Conservation (phyloP, 1,140 invertebrate genomes). For the Anastatus disparis region DNA sequence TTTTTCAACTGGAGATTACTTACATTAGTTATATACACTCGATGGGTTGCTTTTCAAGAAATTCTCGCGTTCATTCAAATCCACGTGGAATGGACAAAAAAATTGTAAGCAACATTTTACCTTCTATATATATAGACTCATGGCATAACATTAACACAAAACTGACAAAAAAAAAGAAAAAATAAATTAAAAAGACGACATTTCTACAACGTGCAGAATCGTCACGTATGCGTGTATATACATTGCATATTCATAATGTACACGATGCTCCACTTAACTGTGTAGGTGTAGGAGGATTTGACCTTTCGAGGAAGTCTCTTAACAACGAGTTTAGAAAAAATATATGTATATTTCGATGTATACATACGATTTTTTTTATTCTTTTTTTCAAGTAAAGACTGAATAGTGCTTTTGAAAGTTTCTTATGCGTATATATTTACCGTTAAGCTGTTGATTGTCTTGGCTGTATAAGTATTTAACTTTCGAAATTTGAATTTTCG, state of each 20-base stretch:
- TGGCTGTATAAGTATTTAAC: no score
- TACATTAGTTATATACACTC: background rate
- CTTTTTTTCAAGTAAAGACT: background rate
- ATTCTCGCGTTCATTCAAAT: conserved; percentile 13
- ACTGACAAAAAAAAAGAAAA: background rate
- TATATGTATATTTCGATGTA: background rate
- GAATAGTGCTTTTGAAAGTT: conserved; percentile 29
- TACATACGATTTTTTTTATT: background rate
- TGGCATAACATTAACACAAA: conserved; percentile 21
- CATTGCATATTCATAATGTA: conserved; percentile 24
- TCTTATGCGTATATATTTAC: background rate
- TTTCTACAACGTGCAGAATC: background rate
- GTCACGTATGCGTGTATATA: background rate
- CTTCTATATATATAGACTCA: background rate
- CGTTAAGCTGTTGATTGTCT: background rate
- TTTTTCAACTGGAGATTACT: no score
- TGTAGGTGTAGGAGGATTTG: conserved; percentile 30
- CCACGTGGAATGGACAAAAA: conserved; percentile 3
- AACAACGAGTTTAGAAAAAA: conserved; percentile 22
- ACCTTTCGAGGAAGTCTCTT: conserved; percentile 27
- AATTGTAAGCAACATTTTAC: conserved; percentile 22
- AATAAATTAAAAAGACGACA: conserved; percentile 4
- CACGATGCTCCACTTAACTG: conserved; percentile 19
- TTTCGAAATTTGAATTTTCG: conserved; percentile 14
- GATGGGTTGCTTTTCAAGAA: conserved; percentile 33